Evolutionary conservation across 2,888 invertebrate genomes (phyloP).

Genomic region (Oligia latruncula): DNA sequence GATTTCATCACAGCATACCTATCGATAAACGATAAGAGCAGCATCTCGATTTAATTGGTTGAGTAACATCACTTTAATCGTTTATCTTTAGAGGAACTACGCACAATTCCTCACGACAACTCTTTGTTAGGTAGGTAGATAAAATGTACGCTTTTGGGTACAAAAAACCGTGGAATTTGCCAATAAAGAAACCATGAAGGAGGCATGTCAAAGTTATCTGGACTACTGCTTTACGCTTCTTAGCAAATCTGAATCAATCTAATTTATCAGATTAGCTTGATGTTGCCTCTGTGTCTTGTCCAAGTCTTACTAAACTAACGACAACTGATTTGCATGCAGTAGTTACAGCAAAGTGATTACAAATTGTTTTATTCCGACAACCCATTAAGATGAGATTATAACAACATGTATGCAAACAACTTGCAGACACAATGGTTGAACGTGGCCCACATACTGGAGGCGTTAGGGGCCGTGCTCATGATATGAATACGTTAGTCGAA

Average conservation of each 20-base stretch:
- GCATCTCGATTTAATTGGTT: slow-evolving; percentile 55
- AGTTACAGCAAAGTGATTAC: slow-evolving; percentile 42
- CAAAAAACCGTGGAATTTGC: slow-evolving; percentile 23
- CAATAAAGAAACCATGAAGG: slow-evolving; percentile 18
- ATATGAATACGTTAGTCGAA: slow-evolving; percentile 33
- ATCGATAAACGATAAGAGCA: slow-evolving; percentile 43
- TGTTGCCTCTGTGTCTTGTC: neutral
- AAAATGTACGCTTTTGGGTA: slow-evolving; percentile 16
- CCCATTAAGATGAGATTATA: slow-evolving; percentile 59
- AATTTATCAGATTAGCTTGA: neutral
- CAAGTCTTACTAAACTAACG: neutral
- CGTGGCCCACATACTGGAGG: slow-evolving; percentile 54
- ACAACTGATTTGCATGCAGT: slow-evolving; percentile 22
- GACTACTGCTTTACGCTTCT: slow-evolving; percentile 10
- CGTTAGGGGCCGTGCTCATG: slow-evolving; percentile 49
- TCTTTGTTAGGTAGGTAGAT: slow-evolving; percentile 37
- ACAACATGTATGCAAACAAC: slow-evolving; percentile 55
- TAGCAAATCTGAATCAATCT: neutral
- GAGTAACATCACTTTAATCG: slow-evolving; percentile 44
- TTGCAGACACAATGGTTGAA: slow-evolving; percentile 54
- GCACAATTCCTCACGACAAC: slow-evolving; percentile 42
- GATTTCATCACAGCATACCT: slow-evolving; percentile 50
- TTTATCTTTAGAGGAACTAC: slow-evolving; percentile 51
- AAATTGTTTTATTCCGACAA: slow-evolving; percentile 57
- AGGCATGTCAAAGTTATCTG: slow-evolving; percentile 9